These are phyloP conservation scores for Belonocnema kinseyi DNA, from an alignment of 1,140 invertebrate genomes.

Conservation along the genomic window DNA sequence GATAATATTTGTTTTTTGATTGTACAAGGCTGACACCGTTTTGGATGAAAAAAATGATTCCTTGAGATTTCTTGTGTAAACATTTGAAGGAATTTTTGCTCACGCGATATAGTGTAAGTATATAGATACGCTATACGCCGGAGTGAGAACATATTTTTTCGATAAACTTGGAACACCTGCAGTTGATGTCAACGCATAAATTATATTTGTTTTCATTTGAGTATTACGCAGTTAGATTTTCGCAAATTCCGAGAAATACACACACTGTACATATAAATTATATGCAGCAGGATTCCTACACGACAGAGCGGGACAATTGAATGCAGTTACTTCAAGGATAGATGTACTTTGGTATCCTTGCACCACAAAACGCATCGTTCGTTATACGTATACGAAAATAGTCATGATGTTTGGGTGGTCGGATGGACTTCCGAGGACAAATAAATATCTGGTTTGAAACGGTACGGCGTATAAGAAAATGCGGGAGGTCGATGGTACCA, in stretches of 20 bases:
- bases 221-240: conserved; percentile 29
- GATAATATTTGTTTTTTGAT: too few relatives aligned
- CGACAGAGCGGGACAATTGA: conserved; percentile 35
- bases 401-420: background rate
- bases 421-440: conserved; percentile 11
- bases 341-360: conserved; percentile 13
- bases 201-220: conserved; percentile 35
- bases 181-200: background rate
- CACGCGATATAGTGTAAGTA: too few relatives aligned
- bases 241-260: background rate
- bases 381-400: conserved; percentile 8
- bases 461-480: background rate
- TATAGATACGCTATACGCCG: too few relatives aligned
- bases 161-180: too few relatives aligned
- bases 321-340: background rate
- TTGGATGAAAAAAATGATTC: too few relatives aligned
- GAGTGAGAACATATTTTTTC: too few relatives aligned
- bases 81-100: too few relatives aligned
- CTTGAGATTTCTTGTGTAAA: too few relatives aligned
- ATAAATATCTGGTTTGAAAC: background rate
- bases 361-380: background rate
- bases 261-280: conserved; percentile 45
- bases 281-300: conserved; percentile 38
- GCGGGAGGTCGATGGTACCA: conserved; percentile 4
- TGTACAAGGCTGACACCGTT: too few relatives aligned